phyloP scores from a whole-genome alignment of 2,113 vertebrate genomes.

The Brevimyrus niger region DNA sequence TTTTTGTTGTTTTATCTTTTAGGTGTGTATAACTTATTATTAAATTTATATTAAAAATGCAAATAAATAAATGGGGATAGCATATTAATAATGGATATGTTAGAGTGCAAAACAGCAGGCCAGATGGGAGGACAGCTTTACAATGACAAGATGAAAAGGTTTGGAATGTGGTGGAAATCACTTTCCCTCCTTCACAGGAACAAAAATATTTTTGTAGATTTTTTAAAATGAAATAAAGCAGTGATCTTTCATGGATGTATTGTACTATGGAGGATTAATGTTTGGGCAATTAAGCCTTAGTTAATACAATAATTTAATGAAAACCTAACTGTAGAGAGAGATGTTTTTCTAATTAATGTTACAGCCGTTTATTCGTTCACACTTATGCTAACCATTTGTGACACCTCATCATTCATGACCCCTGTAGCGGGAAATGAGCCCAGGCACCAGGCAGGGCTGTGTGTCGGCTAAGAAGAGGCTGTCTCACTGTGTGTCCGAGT shows the following conservation, averaged over 20 bases:
- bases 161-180: not conserved
- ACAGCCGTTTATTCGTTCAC: slow-evolving; percentile 4
- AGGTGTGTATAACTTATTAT: not conserved
- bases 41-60: not conserved
- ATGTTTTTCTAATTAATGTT: slow-evolving; percentile 3
- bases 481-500: not conserved
- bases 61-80: not conserved
- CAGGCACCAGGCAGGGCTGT: not conserved
- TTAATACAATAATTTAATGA: not conserved
- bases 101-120: not conserved
- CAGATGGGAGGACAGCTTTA: not conserved
- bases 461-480: not conserved
- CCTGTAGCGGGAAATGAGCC: slow-evolving; percentile 27
- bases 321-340: not conserved
- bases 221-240: not conserved
- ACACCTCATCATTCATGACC: slow-evolving; percentile 50
- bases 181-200: not conserved
- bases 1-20: not conserved
- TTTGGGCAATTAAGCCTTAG: not conserved
- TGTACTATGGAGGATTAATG: not conserved
- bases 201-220: not conserved
- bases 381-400: slow-evolving; percentile 51
- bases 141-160: not conserved
- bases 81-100: not conserved
- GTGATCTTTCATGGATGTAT: not conserved